phyloP scores from a whole-genome alignment of 2,888 invertebrate species.

The Nymphalis c-album region DNA sequence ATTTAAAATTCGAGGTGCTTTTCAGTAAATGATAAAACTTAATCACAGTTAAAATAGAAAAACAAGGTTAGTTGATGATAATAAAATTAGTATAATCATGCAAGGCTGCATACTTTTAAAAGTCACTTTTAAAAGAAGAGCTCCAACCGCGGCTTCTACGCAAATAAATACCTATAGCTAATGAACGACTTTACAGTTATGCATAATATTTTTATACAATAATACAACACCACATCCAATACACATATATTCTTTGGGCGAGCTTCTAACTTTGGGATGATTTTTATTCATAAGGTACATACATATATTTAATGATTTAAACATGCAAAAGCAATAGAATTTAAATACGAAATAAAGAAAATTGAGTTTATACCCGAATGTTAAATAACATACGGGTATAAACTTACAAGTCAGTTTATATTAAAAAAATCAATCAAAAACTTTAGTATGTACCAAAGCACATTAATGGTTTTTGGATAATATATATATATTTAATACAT shows the following conservation, averaged over 20 bases:
- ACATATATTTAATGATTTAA: conserved; percentile 22
- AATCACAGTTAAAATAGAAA: conserved; percentile 1
- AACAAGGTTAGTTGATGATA: conserved; percentile 4
- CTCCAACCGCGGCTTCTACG: conserved; percentile 56
- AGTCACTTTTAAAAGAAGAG: conserved; percentile 75
- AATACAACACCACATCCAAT: conserved; percentile 75
- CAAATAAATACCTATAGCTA: conserved; percentile 75
- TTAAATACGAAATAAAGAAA: not conserved
- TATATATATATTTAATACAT: conserved; percentile 2
- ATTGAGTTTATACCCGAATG: not conserved
- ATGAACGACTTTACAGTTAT: conserved; percentile 78
- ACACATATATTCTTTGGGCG: conserved; percentile 78
- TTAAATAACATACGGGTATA: not conserved
- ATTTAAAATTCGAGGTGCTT: too few relatives aligned
- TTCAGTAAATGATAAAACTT: too few relatives aligned
- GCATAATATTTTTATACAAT: conserved; percentile 79
- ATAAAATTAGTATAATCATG: conserved; percentile 40
- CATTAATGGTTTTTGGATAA: conserved; percentile 18
- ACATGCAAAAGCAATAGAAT: not conserved
- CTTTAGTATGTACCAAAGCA: conserved; percentile 22
- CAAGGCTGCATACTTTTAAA: conserved; percentile 72
- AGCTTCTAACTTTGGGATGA: conserved; percentile 72
- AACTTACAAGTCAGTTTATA: not conserved
- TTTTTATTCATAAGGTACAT: conserved; percentile 30
- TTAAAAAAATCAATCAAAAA: conserved; percentile 8